Conservation (phyloP, 2,888 invertebrate genomes). For the Xiphydria camelus region DNA sequence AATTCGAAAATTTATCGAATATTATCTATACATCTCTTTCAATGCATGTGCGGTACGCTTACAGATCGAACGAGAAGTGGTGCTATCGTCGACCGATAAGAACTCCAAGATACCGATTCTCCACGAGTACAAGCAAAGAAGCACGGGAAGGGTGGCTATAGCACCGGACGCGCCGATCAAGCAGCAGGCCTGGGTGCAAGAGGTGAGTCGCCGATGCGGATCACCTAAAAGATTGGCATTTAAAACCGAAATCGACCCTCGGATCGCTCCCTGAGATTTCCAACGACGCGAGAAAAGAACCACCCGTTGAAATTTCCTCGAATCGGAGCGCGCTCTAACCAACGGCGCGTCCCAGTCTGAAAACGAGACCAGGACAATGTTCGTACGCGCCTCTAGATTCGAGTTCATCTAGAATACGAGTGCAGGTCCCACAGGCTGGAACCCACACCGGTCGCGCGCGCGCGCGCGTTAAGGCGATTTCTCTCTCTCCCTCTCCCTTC, state of each 20-base stretch:
- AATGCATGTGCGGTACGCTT: constrained; percentile 27
- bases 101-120: constrained; percentile 78
- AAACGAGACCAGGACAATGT: no score
- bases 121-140: constrained; percentile 70
- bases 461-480: no score
- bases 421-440: no score
- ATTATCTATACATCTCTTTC: no score
- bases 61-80: constrained; percentile 80
- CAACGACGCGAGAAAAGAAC: background rate
- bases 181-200: constrained; percentile 71
- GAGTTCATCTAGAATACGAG: no score
- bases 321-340: no score
- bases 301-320: no score
- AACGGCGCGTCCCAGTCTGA: no score
- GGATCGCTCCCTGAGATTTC: no score
- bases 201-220: constrained; percentile 49
- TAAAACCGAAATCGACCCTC: background rate
- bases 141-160: constrained; percentile 62
- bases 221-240: background rate
- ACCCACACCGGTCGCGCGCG: no score
- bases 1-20: background rate
- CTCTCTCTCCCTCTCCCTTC: background rate
- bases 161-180: constrained; percentile 78
- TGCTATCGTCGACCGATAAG: constrained; percentile 74
- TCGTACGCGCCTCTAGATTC: no score